Evolutionary conservation across 2,888 invertebrate genomes (phyloP).

Genomic region (Hirtodrosophila duncani): DNA sequence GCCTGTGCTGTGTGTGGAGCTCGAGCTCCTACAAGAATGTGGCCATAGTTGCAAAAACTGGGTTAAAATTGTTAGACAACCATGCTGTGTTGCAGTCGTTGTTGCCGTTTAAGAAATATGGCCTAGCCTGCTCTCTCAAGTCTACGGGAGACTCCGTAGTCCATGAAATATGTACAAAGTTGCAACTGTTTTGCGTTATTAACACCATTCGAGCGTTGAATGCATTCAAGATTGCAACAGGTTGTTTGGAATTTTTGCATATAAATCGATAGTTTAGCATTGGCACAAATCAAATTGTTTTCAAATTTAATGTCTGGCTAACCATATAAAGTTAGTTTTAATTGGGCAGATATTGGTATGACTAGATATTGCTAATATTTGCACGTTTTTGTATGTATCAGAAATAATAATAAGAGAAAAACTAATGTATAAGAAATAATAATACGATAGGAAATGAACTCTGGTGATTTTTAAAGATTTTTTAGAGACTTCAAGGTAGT

Average conservation of each 20-base stretch:
- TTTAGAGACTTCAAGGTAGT: no score
- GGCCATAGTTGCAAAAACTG: slow-evolving; percentile 62
- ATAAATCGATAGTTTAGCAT: slow-evolving; percentile 12
- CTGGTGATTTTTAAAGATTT: no score
- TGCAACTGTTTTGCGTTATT: slow-evolving; percentile 53
- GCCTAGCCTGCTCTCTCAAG: slow-evolving; percentile 12
- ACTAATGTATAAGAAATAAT: no score
- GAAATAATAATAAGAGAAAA: no score
- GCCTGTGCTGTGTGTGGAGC: no score
- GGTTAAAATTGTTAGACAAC: slow-evolving; percentile 55
- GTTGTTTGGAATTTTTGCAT: slow-evolving; percentile 4
- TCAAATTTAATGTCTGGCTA: neutral
- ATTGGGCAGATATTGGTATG: no score
- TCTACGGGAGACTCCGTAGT: slow-evolving; percentile 1
- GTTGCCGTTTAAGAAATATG: no score
- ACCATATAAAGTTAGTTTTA: neutral
- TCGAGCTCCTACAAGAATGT: slow-evolving; percentile 70
- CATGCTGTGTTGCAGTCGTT: no score
- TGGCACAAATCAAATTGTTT: neutral
- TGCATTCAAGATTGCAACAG: neutral
- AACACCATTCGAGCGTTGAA: slow-evolving; percentile 34
- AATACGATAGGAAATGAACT: no score
- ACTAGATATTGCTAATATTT: no score
- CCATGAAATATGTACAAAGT: slow-evolving; percentile 17
- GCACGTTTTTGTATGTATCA: no score